Evolutionary conservation across 2,797 vertebrate genomes (phyloP).

Genomic region (Rachycentron canadum): DNA sequence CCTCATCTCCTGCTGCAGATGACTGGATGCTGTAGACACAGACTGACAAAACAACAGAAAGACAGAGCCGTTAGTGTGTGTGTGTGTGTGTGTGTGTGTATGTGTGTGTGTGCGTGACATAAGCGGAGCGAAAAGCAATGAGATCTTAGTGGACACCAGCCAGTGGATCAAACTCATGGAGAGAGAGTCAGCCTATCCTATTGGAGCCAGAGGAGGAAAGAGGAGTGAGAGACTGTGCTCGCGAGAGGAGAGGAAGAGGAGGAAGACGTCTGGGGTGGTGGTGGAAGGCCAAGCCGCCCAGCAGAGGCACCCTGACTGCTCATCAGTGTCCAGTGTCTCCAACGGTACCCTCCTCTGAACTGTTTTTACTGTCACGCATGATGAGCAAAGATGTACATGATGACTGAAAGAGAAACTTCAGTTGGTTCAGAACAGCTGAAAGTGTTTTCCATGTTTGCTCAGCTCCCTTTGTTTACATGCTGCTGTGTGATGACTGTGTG

Average conservation of each 20-base stretch:
- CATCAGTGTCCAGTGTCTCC: constrained; percentile 46
- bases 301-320: constrained; percentile 45
- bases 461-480: constrained; percentile 52
- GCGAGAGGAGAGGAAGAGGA: constrained; percentile 79
- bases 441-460: background rate
- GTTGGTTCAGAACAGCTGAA: background rate
- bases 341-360: constrained; percentile 60
- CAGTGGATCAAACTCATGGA: constrained; percentile 66
- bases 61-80: constrained; percentile 7
- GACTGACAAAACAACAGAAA: constrained; percentile 2
- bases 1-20: constrained; percentile 20
- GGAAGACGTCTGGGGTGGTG: constrained; percentile 56
- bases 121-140: constrained; percentile 52
- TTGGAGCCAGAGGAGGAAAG: constrained; percentile 58
- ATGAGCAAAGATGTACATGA: background rate
- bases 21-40: constrained; percentile 29
- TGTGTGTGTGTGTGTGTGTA: background rate
- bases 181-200: constrained; percentile 34
- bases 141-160: constrained; percentile 62
- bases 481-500: constrained; percentile 26
- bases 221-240: constrained; percentile 67
- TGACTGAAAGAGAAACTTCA: background rate
- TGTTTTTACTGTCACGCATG: background rate
- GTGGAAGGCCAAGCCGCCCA: constrained; percentile 46
- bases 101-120: constrained; percentile 24